Base-by-base conservation (phyloP, 2,113 vertebrate genomes). In the Ammodytes dubius region DNA sequence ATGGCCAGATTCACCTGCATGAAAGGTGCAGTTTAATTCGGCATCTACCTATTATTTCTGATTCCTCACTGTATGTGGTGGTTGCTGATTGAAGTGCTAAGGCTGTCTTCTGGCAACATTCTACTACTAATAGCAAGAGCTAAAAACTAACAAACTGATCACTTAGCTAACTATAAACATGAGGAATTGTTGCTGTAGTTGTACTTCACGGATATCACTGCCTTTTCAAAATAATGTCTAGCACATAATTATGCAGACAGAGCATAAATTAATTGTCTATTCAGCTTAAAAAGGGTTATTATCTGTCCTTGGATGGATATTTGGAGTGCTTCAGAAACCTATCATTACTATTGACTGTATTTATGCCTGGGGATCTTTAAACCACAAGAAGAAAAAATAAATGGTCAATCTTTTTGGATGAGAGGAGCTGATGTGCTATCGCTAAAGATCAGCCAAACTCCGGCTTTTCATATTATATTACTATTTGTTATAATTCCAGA, bases 221-320 rank as follows among this genome's bases (percentile, higher is more conserved):
- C 57, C 42, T 58, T 37, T 65, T 46, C 27, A 56, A 46, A 65
- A 37, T 46, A 66, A 56, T 54, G 17, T 12, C 53, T 12, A 5
- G 63, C 45, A 59, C 12, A 27, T 35, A 59, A 52, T 50, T 9
- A 50, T 76, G n/a, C 72, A 70, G 45, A 67, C 9, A 37, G 14
- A 59, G 35, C 37, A 13, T 37, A 40, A 57, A 27, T 45, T 7
- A 76, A 53, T 50, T 35, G 52, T 69, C 15, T 39, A 61, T 14
- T 74, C 37, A 65, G 58, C 56, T 54, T 66, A 42, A 77, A 83
- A 82, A 10, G 13, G 4, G 37, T 42, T 74, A 49, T 74, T 42
- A 54, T 68, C 57, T 52, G 0, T 52, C 17, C 49, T 50, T 69
- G n/a, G 52, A 71, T 37, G 56, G 37, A 67, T 42, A 52, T 53